Percentiles rank a stretch among this genome's conserved stretches.
Conservation (phyloP, 2,888 invertebrate species). For the Melipona beecheii region DNA sequence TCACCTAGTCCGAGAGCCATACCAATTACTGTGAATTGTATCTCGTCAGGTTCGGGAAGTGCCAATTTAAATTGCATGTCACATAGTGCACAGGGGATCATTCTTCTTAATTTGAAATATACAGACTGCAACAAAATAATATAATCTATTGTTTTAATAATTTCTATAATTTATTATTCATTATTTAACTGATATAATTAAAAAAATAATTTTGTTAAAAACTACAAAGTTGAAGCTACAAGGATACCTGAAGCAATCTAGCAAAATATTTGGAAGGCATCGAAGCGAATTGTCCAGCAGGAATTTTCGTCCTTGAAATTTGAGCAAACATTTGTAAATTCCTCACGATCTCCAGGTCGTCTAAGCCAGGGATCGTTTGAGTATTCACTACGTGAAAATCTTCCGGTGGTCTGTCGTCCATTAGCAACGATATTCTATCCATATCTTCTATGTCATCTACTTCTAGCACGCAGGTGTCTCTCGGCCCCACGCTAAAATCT, state of each 20-base stretch:
- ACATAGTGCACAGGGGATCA: constrained; percentile 94
- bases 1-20: constrained; percentile 92
- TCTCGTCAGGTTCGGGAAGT: constrained; percentile 93
- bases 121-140: constrained; percentile 85
- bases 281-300: constrained; percentile 84
- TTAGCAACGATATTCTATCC: constrained; percentile 89
- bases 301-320: constrained; percentile 86
- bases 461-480: constrained; percentile 92
- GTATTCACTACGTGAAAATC: constrained; percentile 93
- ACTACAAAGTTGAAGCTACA: background rate
- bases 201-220: background rate
- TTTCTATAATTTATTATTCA: too few species aligned
- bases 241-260: constrained; percentile 85
- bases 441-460: constrained; percentile 93
- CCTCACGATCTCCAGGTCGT: constrained; percentile 88
- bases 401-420: constrained; percentile 90
- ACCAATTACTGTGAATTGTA: constrained; percentile 89
- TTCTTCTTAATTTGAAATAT: constrained; percentile 94
- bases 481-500: constrained; percentile 90
- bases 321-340: constrained; percentile 94
- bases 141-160: background rate
- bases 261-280: constrained; percentile 86
- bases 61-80: constrained; percentile 93
- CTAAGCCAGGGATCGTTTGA: constrained; percentile 90
- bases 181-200: too few species aligned